phyloP scores from a whole-genome alignment of 2,113 vertebrate species.

The Oncorhynchus kisutch region DNA sequence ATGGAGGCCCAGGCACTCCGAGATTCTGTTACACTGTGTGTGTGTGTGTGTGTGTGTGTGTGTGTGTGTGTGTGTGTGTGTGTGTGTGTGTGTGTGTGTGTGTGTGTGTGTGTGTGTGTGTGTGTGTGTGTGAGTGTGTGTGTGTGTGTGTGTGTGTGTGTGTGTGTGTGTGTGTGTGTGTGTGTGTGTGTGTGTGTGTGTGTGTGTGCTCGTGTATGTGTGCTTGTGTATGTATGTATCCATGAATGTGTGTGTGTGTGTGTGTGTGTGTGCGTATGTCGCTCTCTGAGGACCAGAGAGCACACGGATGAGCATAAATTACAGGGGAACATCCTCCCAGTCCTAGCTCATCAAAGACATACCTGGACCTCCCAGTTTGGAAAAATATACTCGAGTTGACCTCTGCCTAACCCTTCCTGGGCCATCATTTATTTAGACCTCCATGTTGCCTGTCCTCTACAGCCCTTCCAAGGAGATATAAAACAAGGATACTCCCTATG shows the following conservation, averaged over 20 bases:
- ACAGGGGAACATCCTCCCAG: constrained; percentile 29
- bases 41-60: neutral
- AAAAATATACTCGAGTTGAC: constrained; percentile 25
- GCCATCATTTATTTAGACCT: constrained; percentile 28
- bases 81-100: neutral
- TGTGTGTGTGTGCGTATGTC: neutral
- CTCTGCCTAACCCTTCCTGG: neutral
- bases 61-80: neutral
- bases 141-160: neutral
- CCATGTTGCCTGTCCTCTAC: constrained; percentile 7
- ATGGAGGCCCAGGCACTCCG: constrained; percentile 45
- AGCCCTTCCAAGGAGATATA: constrained; percentile 23
- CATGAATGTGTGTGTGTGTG: neutral
- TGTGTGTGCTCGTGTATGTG: neutral
- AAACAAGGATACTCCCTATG: constrained; percentile 38
- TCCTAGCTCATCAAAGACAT: constrained; percentile 24
- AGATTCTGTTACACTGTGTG: constrained; percentile 58
- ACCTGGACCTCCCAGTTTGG: constrained; percentile 32
- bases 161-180: neutral
- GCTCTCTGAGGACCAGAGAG: constrained; percentile 6
- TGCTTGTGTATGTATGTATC: constrained; percentile 12
- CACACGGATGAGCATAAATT: constrained; percentile 27
- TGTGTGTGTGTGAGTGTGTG: constrained; percentile 8
- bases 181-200: neutral
- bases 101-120: constrained; percentile 17